Conservation (phyloP, 2,888 invertebrate genomes). For the Hetaerina titia region DNA sequence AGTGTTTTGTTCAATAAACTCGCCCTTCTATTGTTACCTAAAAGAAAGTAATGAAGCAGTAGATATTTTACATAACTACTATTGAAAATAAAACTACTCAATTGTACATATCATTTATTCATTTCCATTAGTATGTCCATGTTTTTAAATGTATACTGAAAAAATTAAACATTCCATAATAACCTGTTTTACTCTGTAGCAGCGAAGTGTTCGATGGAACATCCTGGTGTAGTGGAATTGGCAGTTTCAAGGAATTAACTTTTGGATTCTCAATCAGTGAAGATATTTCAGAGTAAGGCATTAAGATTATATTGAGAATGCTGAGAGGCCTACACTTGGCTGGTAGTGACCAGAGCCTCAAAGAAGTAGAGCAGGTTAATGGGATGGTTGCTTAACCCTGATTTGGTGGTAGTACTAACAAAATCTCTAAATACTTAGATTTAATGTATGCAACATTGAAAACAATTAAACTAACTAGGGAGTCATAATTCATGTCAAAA, state of each 20-base stretch:
- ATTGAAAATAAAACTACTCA: background rate
- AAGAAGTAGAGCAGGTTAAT: background rate
- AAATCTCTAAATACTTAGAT: background rate
- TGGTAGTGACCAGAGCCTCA: constrained; percentile 22
- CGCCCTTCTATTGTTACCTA: too few relatives aligned
- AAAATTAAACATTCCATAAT: constrained; percentile 13
- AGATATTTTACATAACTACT: background rate
- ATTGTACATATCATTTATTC: background rate
- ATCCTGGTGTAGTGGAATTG: constrained; percentile 59
- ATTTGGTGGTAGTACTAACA: constrained; percentile 5
- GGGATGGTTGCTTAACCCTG: constrained; percentile 25
- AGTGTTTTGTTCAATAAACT: background rate
- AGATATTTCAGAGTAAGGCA: constrained; percentile 59
- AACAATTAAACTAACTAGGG: background rate
- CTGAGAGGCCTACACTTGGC: constrained; percentile 4
- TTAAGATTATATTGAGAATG: constrained; percentile 51
- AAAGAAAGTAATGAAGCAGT: background rate
- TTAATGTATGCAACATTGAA: background rate
- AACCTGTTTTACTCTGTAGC: constrained; percentile 60
- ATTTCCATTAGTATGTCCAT: background rate
- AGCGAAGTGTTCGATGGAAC: constrained; percentile 56
- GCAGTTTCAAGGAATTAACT: constrained; percentile 34
- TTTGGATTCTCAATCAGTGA: constrained; percentile 30
- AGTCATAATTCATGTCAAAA: background rate
- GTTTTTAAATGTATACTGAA: background rate